These are phyloP conservation scores for Apostichopus californicus DNA, from an alignment of 35 echinoderm and acorn worm species.

Conservation along the genomic window DNA sequence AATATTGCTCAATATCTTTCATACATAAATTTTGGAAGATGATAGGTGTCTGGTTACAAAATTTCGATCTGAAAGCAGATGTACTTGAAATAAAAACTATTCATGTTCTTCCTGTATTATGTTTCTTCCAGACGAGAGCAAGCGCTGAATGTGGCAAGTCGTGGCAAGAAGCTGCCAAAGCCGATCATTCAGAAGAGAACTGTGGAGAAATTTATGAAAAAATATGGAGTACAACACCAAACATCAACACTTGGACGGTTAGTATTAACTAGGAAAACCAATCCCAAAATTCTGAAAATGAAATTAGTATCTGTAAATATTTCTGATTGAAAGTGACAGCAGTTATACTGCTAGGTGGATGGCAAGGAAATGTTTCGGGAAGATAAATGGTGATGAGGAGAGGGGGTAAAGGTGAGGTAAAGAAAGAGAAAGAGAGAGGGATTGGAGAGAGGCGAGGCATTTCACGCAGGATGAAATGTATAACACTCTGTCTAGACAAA, in stretches of 20 bases:
- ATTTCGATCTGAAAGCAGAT: too few species aligned
- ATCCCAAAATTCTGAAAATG: too few species aligned
- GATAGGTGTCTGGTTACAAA: too few species aligned
- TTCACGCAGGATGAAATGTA: too few species aligned
- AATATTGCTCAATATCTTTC: too few species aligned
- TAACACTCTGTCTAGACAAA: too few species aligned
- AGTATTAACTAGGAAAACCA: background rate
- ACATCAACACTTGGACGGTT: constrained; percentile 79
- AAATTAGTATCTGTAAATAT: background rate
- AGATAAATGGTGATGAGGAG: background rate
- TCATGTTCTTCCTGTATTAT: background rate
- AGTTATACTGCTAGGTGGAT: too few species aligned
- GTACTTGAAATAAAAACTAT: too few species aligned
- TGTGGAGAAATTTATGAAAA: constrained; percentile 89
- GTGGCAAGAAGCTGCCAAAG: constrained; percentile 75
- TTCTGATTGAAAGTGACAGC: background rate
- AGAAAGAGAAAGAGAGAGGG: too few species aligned
- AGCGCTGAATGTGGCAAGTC: constrained; percentile 36
- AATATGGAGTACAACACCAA: constrained; percentile 62
- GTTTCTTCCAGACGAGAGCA: constrained; percentile 64
- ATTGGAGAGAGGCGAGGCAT: too few species aligned
- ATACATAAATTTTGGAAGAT: too few species aligned
- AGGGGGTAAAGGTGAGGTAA: too few species aligned
- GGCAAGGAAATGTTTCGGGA: background rate
- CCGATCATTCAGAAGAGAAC: constrained; percentile 59